Evolutionary conservation across 2,888 invertebrate genomes (phyloP), one percentile per base, ranked within the genome.

Genomic region (Agrotis exclamationis): DNA sequence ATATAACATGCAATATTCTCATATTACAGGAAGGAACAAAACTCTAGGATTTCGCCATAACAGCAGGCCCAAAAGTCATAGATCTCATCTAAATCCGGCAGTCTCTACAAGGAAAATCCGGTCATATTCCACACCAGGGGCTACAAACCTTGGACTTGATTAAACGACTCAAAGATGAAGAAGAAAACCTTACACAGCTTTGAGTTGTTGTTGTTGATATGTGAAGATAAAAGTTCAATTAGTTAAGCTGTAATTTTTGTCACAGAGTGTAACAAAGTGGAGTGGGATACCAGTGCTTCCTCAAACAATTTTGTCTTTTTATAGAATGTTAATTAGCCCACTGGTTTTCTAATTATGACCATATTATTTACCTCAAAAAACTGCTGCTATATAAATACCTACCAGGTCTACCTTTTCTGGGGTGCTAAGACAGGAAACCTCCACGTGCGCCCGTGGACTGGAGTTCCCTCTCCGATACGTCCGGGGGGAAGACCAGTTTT

Each of bases 31-130:
- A 77, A 74, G 45, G 47, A 78, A 20, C 50, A 7, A 39, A 56
- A 62, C 45, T 71, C 18, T 24, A 28, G 16, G 45, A n/a, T 62
- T 50, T 39, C 47, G 20, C 20, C 22, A 47, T 60, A 56, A 70
- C 58, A 39, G 48, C 14, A 56, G 74, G 16, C 54, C 18, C 48
- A 54, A 7, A 50, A 56, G 45, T 33, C 20, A 47, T 53, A 76
- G 57, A 73, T 67, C n/a, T 50, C 60, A 78, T 51, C 16, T 48
- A 54, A 59, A 44, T 57, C 58, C 57, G 48, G 53, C 1, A 7
- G 11, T 11, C 45, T 44, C 28, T 60, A 56, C 14, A 44, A 72
- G 79, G 59, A 79, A 57, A 79, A 72, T 76, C 64, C 71, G 47
- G 57, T 39, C 50, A 2, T 64, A 33, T 44, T 56, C 39, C 45